These are phyloP conservation scores for Montipora cactus DNA, from an alignment of 64 coral and sea anemone genomes.

Conservation along the genomic window DNA sequence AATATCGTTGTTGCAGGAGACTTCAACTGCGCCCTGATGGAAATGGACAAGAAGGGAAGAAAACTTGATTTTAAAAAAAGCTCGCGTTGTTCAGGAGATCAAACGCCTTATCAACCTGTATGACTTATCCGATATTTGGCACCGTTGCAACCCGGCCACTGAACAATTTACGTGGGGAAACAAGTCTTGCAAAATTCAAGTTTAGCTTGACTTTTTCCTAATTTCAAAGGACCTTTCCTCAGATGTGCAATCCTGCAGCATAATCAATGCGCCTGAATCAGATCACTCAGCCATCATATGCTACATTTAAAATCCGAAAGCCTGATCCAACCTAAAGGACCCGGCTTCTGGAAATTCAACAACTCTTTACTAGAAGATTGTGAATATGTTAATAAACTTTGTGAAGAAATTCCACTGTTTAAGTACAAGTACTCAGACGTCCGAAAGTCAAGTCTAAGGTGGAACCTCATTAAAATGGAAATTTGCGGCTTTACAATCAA, in stretches of 20 bases:
- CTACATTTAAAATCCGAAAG: neutral
- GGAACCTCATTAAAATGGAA: no score
- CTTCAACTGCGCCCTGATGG: neutral
- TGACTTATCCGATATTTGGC: neutral
- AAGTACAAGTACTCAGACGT: no score
- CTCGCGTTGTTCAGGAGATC: neutral
- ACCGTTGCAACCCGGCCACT: neutral
- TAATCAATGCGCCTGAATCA: neutral
- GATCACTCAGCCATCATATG: constrained; percentile 12
- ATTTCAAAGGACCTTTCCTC: neutral
- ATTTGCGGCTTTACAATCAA: no score
- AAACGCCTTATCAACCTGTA: neutral
- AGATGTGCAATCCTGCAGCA: neutral
- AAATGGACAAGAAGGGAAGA: constrained; percentile 19
- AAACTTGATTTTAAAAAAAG: neutral
- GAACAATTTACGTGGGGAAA: constrained; percentile 9
- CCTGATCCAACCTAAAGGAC: neutral
- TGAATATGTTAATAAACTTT: neutral
- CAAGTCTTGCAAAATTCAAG: constrained; percentile 6
- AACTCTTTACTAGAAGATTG: constrained; percentile 14
- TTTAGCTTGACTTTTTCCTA: constrained; percentile 10
- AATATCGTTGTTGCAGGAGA: neutral
- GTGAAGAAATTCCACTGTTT: no score
- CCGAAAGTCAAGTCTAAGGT: no score
- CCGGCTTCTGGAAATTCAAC: constrained; percentile 59